Evolutionary conservation across 2,888 invertebrate genomes (phyloP).

Genomic region (Andricus quercusramuli): DNA sequence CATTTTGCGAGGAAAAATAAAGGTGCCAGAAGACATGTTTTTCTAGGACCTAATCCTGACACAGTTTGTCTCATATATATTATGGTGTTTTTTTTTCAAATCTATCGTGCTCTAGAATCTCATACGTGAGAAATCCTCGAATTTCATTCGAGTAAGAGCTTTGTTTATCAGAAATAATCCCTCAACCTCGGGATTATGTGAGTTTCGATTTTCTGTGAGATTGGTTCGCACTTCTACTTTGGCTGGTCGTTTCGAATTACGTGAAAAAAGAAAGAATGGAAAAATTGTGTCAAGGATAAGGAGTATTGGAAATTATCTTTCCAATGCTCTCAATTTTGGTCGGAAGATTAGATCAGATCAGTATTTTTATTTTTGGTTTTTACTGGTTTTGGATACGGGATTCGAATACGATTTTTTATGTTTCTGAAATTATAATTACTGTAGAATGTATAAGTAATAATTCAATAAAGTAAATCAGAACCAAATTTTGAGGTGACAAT

Average conservation of each 20-base stretch:
- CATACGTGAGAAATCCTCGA: slow-evolving; percentile 49
- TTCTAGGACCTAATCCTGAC: slow-evolving; percentile 59
- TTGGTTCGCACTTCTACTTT: slow-evolving; percentile 47
- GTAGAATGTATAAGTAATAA: too few species aligned
- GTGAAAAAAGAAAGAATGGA: not conserved
- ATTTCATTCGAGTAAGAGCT: slow-evolving; percentile 50
- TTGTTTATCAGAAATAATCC: slow-evolving; percentile 70
- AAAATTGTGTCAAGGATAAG: not conserved
- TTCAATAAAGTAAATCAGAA: too few species aligned
- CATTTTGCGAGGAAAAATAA: slow-evolving; percentile 5
- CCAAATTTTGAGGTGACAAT: too few species aligned
- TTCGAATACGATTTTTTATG: too few species aligned
- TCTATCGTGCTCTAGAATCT: slow-evolving; percentile 55
- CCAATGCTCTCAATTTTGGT: not conserved
- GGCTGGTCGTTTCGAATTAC: slow-evolving; percentile 28
- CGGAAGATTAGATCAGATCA: not conserved
- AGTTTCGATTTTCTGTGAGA: slow-evolving; percentile 67
- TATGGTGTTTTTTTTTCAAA: slow-evolving; percentile 42
- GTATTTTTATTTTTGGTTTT: not conserved
- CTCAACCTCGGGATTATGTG: slow-evolving; percentile 62
- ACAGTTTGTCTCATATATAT: slow-evolving; percentile 49
- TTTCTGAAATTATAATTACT: too few species aligned
- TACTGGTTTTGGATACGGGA: not conserved
- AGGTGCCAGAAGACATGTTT: slow-evolving; percentile 58
- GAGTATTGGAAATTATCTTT: not conserved